Evolutionary conservation across 2,797 vertebrate genomes (phyloP).

Genomic region (Prionace glauca): DNA sequence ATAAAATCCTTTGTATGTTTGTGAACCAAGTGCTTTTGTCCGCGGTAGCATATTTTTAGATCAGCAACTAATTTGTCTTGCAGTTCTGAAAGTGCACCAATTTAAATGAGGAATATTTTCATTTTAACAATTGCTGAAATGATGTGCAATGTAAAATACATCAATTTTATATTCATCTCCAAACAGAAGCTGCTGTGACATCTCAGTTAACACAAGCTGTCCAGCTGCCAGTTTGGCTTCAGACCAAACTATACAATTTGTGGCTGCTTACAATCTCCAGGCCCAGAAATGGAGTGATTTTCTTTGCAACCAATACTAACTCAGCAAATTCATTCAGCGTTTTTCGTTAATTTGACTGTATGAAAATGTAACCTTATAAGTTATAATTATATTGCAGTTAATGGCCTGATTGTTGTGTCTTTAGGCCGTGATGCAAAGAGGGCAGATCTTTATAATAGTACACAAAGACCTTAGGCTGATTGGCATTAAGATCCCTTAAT

Average conservation of each 20-base stretch:
- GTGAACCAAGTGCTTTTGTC: not conserved
- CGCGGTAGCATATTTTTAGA: not conserved
- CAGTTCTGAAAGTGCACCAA: not conserved
- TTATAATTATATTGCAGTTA: not conserved
- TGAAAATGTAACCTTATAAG: no score
- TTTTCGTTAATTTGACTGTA: not conserved
- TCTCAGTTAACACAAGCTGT: not conserved
- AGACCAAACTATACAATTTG: not conserved
- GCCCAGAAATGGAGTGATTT: not conserved
- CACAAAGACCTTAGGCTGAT: not conserved
- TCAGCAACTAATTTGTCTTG: not conserved
- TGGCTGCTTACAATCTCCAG: not conserved
- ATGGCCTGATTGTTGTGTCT: not conserved
- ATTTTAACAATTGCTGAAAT: not conserved
- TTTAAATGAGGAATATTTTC: conserved; percentile 21
- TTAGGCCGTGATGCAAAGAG: not conserved
- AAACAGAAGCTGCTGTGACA: not conserved
- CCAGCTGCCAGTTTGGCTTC: not conserved
- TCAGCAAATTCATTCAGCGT: not conserved
- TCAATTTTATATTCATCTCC: not conserved
- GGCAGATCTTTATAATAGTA: not conserved
- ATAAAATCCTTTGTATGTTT: not conserved
- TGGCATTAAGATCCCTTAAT: not conserved
- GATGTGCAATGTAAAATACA: not conserved
- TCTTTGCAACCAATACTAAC: not conserved